Evolutionary conservation across 2,113 vertebrate genomes (phyloP).

Genomic region (Pygathrix nemaeus): DNA sequence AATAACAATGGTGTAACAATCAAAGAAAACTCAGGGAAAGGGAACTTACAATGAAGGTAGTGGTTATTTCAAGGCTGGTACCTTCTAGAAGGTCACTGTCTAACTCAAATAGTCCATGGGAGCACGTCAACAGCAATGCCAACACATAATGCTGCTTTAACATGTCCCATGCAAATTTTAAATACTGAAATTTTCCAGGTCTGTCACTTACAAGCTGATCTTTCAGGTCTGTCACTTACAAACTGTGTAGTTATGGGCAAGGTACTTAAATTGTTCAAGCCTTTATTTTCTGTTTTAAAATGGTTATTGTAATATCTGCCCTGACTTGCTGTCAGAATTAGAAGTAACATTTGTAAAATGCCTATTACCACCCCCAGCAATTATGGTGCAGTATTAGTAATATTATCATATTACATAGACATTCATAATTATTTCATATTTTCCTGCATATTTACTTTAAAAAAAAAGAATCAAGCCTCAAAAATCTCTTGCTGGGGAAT

Average conservation of each 20-base stretch:
- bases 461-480: not conserved
- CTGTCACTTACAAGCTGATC: not conserved
- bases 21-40: not conserved
- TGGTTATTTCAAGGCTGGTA: not conserved
- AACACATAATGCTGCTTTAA: not conserved
- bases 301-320: not conserved
- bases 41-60: not conserved
- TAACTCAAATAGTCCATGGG: not conserved
- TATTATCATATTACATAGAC: not conserved
- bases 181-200: not conserved
- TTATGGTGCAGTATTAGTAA: not conserved
- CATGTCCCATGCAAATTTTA: not conserved
- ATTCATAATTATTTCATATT: conserved; percentile 7
- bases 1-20: not conserved
- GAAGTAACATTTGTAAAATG: not conserved
- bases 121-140: not conserved
- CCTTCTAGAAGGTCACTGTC: not conserved
- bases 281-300: conserved; percentile 34
- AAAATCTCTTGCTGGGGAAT: not conserved
- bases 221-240: not conserved
- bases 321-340: not conserved
- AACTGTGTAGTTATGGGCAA: not conserved
- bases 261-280: not conserved
- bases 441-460: not conserved
- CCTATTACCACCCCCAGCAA: not conserved